Percentiles rank a stretch among this genome's conserved stretches.
Evolutionary conservation across 2,113 vertebrate species (phyloP).

Genomic region (Pontoporia blainvillei): DNA sequence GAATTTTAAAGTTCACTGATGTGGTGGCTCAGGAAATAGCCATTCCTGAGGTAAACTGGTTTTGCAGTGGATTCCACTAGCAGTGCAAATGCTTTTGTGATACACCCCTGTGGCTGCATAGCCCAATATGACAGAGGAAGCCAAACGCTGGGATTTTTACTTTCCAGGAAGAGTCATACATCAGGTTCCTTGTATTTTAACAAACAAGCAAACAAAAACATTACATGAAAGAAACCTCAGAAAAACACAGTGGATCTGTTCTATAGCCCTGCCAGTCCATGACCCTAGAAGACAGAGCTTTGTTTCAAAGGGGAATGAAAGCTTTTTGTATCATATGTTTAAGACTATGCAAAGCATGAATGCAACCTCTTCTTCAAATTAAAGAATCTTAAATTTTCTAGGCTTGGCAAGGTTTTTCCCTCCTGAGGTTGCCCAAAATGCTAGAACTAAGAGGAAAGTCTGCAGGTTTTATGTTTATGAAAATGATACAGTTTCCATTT

Average conservation of each 20-base stretch:
- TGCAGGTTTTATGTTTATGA: conserved; percentile 79
- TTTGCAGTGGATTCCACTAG: conserved; percentile 88
- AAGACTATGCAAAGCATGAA: conserved; percentile 90
- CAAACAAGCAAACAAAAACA: conserved; percentile 76
- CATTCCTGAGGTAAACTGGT: conserved; percentile 90
- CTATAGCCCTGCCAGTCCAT: conserved; percentile 82
- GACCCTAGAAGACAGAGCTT: conserved; percentile 81
- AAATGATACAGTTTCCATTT: conserved; percentile 86
- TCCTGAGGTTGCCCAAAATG: conserved; percentile 89
- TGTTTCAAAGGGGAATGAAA: conserved; percentile 87
- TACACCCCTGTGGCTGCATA: conserved; percentile 85
- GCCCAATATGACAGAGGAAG: conserved; percentile 85
- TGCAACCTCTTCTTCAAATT: conserved; percentile 89
- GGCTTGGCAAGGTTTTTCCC: conserved; percentile 85
- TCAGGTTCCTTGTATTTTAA: conserved; percentile 90
- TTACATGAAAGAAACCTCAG: conserved; percentile 73
- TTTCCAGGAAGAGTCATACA: conserved; percentile 89
- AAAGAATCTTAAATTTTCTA: conserved; percentile 88
- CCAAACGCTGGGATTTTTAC: conserved; percentile 86
- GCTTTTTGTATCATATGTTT: conserved; percentile 86
- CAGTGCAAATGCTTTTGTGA: conserved; percentile 87
- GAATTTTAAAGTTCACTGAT: conserved; percentile 88
- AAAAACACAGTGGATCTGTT: conserved; percentile 81
- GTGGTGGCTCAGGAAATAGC: conserved; percentile 89
- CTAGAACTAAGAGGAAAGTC: conserved; percentile 88